phyloP scores from a whole-genome alignment of 2,797 vertebrate species.

The Calcarius lapponicus region DNA sequence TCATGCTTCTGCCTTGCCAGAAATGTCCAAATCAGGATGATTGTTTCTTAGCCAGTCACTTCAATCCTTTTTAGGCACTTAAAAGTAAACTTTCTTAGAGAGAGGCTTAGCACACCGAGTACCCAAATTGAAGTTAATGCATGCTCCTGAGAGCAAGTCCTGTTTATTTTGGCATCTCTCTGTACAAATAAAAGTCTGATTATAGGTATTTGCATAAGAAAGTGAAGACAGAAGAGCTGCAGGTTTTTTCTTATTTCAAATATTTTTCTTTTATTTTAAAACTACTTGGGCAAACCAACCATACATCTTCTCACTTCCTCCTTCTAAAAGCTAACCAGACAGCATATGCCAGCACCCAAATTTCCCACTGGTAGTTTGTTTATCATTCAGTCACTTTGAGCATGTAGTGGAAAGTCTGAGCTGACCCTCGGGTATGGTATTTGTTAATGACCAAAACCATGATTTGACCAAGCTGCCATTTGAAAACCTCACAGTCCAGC shows the following conservation, averaged over 20 bases:
- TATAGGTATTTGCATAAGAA: background rate
- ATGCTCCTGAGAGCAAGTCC: background rate
- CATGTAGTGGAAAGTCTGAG: conserved; percentile 24
- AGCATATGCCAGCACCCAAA: background rate
- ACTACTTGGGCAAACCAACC: background rate
- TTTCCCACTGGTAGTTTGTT: conserved; percentile 4
- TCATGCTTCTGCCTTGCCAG: background rate
- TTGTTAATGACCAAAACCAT: background rate
- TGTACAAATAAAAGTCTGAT: background rate
- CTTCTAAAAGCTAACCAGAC: background rate
- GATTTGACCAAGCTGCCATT: background rate
- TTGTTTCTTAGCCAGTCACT: background rate
- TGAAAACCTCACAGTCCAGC: background rate
- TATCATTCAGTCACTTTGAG: background rate
- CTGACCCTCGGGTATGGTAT: background rate
- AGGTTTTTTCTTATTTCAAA: background rate
- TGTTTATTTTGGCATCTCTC: conserved; percentile 25
- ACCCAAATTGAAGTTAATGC: conserved; percentile 19
- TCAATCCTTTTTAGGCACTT: conserved; percentile 16
- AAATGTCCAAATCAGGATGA: background rate
- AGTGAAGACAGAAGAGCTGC: background rate
- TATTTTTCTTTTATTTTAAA: conserved; percentile 7
- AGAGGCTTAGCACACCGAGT: background rate
- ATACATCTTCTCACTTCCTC: conserved; percentile 14
- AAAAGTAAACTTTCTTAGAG: conserved; percentile 22